Percentiles rank a stretch among this genome's conserved stretches.
Evolutionary conservation across 1,140 invertebrate genomes (phyloP).

Genomic region (Drosophila prosaltans): DNA sequence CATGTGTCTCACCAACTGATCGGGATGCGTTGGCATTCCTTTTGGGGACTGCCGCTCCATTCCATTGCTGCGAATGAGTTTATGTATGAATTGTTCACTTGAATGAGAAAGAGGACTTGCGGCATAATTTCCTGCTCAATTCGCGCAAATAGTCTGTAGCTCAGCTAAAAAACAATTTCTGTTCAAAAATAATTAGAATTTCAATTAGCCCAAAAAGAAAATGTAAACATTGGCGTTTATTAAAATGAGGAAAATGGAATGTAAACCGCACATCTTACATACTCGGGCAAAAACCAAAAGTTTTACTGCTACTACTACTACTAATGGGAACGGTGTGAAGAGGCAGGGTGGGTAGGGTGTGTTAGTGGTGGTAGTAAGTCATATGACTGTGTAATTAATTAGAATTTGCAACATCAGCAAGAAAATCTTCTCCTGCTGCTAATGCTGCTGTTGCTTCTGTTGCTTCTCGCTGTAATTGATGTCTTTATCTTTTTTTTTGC

Average conservation of each 20-base stretch:
- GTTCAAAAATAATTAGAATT: slow-evolving; percentile 1
- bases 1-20: no score
- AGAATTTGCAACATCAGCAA: slow-evolving; percentile 56
- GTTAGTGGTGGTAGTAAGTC: slow-evolving; percentile 10
- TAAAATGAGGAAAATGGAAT: slow-evolving; percentile 17
- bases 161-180: slow-evolving; percentile 6
- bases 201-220: slow-evolving; percentile 23
- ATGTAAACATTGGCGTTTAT: slow-evolving; percentile 16
- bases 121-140: slow-evolving; percentile 1
- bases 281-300: not conserved
- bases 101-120: not conserved
- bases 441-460: slow-evolving; percentile 9
- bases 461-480: slow-evolving; percentile 42
- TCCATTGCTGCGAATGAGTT: not conserved
- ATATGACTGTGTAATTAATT: slow-evolving; percentile 54
- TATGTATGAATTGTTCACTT: not conserved
- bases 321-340: not conserved
- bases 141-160: not conserved
- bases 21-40: no score
- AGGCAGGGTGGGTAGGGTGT: not conserved
- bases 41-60: no score
- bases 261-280: slow-evolving; percentile 19
- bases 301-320: not conserved
- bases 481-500: slow-evolving; percentile 38
- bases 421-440: slow-evolving; percentile 26